phyloP scores from a whole-genome alignment of 1,140 invertebrate species.

The Drosophila albomicans region DNA sequence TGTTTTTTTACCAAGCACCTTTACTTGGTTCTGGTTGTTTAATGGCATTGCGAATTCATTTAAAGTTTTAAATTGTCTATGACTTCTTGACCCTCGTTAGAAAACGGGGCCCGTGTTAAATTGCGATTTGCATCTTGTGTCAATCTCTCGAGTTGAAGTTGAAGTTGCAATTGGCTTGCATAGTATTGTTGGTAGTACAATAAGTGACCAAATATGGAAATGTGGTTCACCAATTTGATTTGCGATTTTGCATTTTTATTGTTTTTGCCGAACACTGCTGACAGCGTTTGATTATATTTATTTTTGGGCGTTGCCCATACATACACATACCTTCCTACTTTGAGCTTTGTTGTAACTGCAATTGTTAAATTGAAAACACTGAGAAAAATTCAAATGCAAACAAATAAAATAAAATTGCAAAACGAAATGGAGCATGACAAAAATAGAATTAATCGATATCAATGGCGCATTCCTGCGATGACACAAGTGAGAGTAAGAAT shows the following conservation, averaged over 20 bases:
- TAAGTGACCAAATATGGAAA: constrained; percentile 69
- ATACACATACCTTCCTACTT: constrained; percentile 54
- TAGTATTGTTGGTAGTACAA: neutral
- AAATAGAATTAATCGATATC: neutral
- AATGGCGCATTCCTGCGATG: neutral
- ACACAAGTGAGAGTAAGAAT: neutral
- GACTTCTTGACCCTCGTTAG: constrained; percentile 65
- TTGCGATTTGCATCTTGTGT: constrained; percentile 62
- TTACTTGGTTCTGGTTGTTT: constrained; percentile 40
- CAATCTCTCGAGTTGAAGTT: constrained; percentile 51
- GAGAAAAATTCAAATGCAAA: constrained; percentile 23
- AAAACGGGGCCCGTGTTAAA: constrained; percentile 32
- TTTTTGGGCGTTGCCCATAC: constrained; percentile 73
- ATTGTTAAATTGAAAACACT: constrained; percentile 41
- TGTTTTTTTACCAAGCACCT: constrained; percentile 33
- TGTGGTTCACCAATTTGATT: constrained; percentile 72
- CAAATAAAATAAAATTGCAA: neutral
- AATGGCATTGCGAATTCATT: constrained; percentile 27
- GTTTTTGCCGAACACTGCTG: constrained; percentile 77
- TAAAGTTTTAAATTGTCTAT: constrained; percentile 42
- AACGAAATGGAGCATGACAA: neutral
- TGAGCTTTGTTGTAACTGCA: constrained; percentile 27
- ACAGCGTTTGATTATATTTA: constrained; percentile 80
- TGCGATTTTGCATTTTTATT: constrained; percentile 77
- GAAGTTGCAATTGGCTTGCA: constrained; percentile 42